Evolutionary conservation across 2,113 vertebrate genomes (phyloP).

Genomic region (Fregetta grallaria): DNA sequence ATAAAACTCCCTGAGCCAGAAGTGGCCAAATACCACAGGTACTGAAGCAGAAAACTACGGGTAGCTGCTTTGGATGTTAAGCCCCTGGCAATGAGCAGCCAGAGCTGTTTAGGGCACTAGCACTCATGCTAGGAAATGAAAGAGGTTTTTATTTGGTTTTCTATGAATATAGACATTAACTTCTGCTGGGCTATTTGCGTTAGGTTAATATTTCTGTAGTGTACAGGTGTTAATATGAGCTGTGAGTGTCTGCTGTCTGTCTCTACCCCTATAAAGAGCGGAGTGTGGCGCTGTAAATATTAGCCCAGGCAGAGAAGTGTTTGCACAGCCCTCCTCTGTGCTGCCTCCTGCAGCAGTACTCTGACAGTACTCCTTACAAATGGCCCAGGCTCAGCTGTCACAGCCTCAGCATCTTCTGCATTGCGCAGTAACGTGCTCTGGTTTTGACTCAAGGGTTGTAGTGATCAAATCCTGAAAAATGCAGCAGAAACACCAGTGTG

Average conservation of each 20-base stretch:
- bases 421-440: background rate
- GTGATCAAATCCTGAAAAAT: background rate
- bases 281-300: slow-evolving; percentile 26
- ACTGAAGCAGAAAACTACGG: background rate
- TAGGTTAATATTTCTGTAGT: slow-evolving; percentile 56
- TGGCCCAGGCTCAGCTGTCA: background rate
- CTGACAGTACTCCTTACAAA: background rate
- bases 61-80: background rate
- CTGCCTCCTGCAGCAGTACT: background rate
- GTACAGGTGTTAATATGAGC: slow-evolving; percentile 42
- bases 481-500: background rate
- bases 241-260: slow-evolving; percentile 20
- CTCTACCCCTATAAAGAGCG: background rate
- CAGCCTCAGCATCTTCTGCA: background rate
- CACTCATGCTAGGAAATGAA: background rate
- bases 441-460: background rate
- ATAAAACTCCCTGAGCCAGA: background rate
- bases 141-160: slow-evolving; percentile 35
- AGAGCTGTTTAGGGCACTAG: background rate
- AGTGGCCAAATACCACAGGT: background rate
- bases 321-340: slow-evolving; percentile 8
- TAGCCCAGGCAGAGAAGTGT: slow-evolving; percentile 17
- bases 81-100: background rate
- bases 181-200: slow-evolving; percentile 46
- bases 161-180: slow-evolving; percentile 32